A percentile compares a stretch with the other conserved stretches of the same genome.
phyloP scores from a whole-genome alignment of 1,140 invertebrate genomes.

The Calycopis cecrops region DNA sequence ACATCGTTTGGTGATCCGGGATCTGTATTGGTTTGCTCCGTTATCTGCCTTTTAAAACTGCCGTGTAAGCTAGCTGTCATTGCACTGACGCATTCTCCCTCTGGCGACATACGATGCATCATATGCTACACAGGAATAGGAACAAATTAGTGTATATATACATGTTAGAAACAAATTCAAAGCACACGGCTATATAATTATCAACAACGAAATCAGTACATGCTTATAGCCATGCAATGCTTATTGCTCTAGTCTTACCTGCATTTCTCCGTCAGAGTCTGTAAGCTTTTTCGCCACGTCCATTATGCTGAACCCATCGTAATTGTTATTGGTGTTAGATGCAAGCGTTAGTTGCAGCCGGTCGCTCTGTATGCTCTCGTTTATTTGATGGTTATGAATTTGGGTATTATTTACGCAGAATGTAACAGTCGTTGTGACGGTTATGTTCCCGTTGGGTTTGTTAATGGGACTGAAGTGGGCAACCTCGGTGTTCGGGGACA shows the following conservation, averaged over 20 bases:
- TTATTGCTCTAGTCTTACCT: constrained; percentile 44
- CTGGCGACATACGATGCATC: constrained; percentile 72
- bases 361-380: constrained; percentile 63
- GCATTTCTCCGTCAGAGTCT: constrained; percentile 52
- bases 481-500: constrained; percentile 80
- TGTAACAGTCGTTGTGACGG: constrained; percentile 87
- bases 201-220: constrained; percentile 25
- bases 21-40: constrained; percentile 50
- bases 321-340: constrained; percentile 62
- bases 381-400: constrained; percentile 69
- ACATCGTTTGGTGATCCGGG: constrained; percentile 59
- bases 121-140: constrained; percentile 68
- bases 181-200: constrained; percentile 30
- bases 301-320: constrained; percentile 47
- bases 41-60: constrained; percentile 68
- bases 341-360: constrained; percentile 70
- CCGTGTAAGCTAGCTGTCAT: constrained; percentile 69
- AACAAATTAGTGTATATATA: constrained; percentile 43
- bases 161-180: constrained; percentile 25
- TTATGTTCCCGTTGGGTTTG: constrained; percentile 78
- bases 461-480: constrained; percentile 66
- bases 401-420: constrained; percentile 83
- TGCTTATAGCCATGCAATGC: constrained; percentile 34
- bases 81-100: constrained; percentile 71
- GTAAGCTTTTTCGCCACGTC: constrained; percentile 47